Conservation (phyloP, 2,797 vertebrate species). For the Hyperoplus lanceolatus region DNA sequence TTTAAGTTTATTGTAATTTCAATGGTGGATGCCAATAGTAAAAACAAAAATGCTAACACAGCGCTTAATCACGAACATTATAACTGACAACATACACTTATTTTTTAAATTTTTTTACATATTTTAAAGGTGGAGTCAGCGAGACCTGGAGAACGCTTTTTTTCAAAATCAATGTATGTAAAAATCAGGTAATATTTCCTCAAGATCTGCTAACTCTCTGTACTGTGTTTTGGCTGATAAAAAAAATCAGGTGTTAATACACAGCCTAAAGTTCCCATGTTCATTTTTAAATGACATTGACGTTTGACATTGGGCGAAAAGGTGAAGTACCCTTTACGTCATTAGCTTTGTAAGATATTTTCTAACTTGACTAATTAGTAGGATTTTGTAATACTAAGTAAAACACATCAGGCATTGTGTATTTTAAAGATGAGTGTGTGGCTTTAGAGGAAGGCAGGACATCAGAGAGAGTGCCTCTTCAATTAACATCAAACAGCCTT, state of each 20-base stretch:
- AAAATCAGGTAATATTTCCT: too few species aligned
- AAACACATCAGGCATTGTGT: neutral
- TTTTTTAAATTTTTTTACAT: neutral
- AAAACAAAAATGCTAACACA: too few species aligned
- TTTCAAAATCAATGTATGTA: too few species aligned
- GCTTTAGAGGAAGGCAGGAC: neutral
- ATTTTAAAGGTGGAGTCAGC: neutral
- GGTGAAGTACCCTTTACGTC: neutral
- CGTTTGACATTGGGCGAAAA: neutral
- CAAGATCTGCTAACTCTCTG: too few species aligned
- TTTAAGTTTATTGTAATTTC: too few species aligned
- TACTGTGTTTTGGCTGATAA: too few species aligned
- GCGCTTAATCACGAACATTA: neutral
- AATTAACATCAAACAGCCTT: slow-evolving; percentile 64
- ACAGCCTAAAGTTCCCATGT: too few species aligned
- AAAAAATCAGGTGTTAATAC: too few species aligned
- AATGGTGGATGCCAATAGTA: neutral
- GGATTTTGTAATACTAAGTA: neutral
- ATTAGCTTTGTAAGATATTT: too few species aligned
- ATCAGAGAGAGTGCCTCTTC: slow-evolving; percentile 53
- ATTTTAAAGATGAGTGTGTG: slow-evolving; percentile 10
- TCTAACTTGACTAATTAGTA: neutral
- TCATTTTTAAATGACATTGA: neutral
- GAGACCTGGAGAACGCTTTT: too few species aligned
- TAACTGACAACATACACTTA: neutral